A percentile compares a stretch with the other conserved stretches of the same genome.
Conservation (phyloP, 2,113 vertebrate species). For the Polypterus bichir region DNA sequence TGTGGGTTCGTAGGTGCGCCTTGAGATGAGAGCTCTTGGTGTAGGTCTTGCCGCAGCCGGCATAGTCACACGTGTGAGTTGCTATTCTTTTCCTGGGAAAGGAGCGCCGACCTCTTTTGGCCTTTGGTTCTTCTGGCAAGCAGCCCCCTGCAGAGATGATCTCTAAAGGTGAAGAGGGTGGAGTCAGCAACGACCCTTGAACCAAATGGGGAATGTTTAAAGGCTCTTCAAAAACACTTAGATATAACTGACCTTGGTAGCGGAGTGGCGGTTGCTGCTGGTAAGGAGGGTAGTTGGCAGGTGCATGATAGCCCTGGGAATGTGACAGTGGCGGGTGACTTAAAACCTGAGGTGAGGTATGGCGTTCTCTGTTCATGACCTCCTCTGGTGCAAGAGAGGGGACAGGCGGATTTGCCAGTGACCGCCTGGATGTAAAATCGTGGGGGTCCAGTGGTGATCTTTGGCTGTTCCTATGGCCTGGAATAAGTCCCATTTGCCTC, state of each 20-base stretch:
- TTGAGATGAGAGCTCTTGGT: constrained; percentile 98
- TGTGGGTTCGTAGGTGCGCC: constrained; percentile 92
- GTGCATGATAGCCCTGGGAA: constrained; percentile 63
- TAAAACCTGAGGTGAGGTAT: constrained; percentile 40
- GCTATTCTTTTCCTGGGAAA: constrained; percentile 93
- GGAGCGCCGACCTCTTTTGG: constrained; percentile 84
- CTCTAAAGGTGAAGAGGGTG: constrained; percentile 56
- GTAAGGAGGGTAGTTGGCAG: constrained; percentile 62
- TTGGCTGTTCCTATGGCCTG: constrained; percentile 49
- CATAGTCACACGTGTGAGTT: constrained; percentile 89
- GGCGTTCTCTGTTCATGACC: constrained; percentile 67
- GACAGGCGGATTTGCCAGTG: constrained; percentile 55
- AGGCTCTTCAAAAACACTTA: constrained; percentile 21
- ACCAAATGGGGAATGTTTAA: not conserved
- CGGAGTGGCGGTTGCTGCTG: constrained; percentile 57
- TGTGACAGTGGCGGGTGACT: constrained; percentile 54
- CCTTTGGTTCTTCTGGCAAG: constrained; percentile 77
- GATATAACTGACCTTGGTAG: constrained; percentile 80
- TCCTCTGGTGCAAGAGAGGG: constrained; percentile 70
- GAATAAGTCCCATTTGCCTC: constrained; percentile 43
- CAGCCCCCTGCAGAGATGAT: constrained; percentile 61
- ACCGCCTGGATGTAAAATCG: constrained; percentile 53
- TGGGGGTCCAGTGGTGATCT: constrained; percentile 53
- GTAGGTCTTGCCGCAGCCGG: constrained; percentile 92
- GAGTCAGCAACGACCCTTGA: constrained; percentile 26